Evolutionary conservation across 2,888 invertebrate species (phyloP).

Genomic region (Lomographa bimaculata): DNA sequence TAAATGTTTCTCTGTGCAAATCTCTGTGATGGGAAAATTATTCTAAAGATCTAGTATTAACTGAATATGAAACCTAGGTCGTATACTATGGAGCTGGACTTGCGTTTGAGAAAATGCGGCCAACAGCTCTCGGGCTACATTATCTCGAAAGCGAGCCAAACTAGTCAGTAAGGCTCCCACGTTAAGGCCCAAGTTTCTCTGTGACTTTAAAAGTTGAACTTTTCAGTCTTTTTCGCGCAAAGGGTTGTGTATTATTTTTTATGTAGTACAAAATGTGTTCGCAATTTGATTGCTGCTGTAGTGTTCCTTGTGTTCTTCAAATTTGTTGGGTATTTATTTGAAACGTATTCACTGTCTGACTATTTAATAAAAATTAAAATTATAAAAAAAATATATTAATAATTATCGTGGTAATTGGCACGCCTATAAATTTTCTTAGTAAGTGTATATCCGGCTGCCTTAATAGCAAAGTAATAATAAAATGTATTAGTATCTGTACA

Average conservation of each 20-base stretch:
- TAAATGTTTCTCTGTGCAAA: slow-evolving; percentile 74
- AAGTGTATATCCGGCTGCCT: slow-evolving; percentile 69
- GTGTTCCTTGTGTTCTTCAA: slow-evolving; percentile 80
- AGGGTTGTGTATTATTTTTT: slow-evolving; percentile 83
- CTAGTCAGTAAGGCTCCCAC: slow-evolving; percentile 35
- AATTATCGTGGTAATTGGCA: slow-evolving; percentile 54
- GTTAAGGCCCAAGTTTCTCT: slow-evolving; percentile 53
- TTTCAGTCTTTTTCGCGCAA: slow-evolving; percentile 82
- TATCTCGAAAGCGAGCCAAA: slow-evolving; percentile 15
- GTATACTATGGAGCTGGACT: slow-evolving; percentile 48
- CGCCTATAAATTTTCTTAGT: slow-evolving; percentile 58
- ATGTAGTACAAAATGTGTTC: slow-evolving; percentile 83
- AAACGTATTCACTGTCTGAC: slow-evolving; percentile 66
- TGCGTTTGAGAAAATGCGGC: slow-evolving; percentile 28
- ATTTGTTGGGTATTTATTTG: slow-evolving; percentile 76
- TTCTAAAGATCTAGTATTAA: slow-evolving; percentile 81
- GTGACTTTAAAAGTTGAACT: slow-evolving; percentile 79
- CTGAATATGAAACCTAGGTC: slow-evolving; percentile 63
- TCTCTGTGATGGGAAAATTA: slow-evolving; percentile 81
- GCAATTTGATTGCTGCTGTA: slow-evolving; percentile 83
- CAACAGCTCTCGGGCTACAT: slow-evolving; percentile 2
- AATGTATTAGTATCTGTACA: slow-evolving; percentile 46
- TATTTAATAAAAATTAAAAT: slow-evolving; percentile 50
- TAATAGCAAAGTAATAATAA: slow-evolving; percentile 66
- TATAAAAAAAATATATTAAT: slow-evolving; percentile 35